A percentile compares a stretch with the other conserved stretches of the same genome.
phyloP scores from a whole-genome alignment of 2,888 invertebrate species.

The Dryococelus australis region DNA sequence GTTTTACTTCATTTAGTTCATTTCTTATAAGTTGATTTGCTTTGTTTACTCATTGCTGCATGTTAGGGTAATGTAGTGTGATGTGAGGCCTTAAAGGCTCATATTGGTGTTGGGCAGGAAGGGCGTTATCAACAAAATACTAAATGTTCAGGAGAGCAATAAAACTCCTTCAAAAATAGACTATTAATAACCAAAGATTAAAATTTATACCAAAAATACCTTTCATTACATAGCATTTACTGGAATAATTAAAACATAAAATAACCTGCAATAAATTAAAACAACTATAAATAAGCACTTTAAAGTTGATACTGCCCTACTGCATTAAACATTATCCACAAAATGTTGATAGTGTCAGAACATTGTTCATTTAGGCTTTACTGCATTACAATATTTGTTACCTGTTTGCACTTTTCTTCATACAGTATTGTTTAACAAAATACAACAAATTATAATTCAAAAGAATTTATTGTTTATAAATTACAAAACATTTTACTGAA shows the following conservation, averaged over 20 bases:
- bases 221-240: neutral
- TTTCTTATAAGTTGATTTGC: too few species aligned
- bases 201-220: neutral
- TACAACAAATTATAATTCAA: neutral
- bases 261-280: neutral
- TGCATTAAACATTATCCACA: neutral
- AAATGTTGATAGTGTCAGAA: constrained; percentile 4
- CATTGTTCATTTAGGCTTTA: neutral
- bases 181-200: neutral
- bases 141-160: neutral
- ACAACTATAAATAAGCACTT: neutral
- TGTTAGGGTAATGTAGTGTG: too few species aligned
- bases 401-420: neutral
- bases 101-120: constrained; percentile 13
- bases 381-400: neutral
- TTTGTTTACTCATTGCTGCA: too few species aligned
- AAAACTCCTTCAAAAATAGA: neutral
- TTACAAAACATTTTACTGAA: neutral
- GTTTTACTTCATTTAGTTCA: too few species aligned
- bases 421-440: neutral
- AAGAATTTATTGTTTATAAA: neutral
- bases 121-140: constrained; percentile 13
- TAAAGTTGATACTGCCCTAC: constrained; percentile 5
- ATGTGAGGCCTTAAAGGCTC: too few species aligned
- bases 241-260: neutral